Evolutionary conservation across 1,140 invertebrate species (phyloP).

Genomic region (Lucilia sericata): DNA sequence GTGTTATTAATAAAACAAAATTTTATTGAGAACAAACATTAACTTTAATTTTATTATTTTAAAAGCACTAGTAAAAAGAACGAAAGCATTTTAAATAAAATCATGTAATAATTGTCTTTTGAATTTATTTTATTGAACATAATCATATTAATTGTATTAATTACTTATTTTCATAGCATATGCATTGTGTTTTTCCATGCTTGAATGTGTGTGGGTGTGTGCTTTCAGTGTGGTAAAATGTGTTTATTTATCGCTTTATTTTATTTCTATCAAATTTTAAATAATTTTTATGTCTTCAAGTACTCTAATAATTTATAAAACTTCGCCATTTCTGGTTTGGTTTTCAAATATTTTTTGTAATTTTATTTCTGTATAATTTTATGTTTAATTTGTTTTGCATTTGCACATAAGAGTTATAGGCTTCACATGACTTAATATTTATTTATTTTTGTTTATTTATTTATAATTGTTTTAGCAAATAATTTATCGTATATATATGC

Average conservation of each 20-base stretch:
- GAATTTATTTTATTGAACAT: constrained; percentile 45
- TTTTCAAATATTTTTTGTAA: neutral
- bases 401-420: constrained; percentile 34
- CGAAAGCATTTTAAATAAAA: constrained; percentile 2
- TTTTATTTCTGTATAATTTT: constrained; percentile 26
- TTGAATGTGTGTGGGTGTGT: constrained; percentile 4
- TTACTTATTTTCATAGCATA: constrained; percentile 42
- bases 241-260: neutral
- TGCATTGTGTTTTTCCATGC: constrained; percentile 8
- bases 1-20: too few relatives aligned
- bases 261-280: constrained; percentile 13
- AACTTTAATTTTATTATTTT: neutral
- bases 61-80: neutral
- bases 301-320: constrained; percentile 40
- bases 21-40: neutral
- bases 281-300: constrained; percentile 14
- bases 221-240: neutral
- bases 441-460: constrained; percentile 23
- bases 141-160: constrained; percentile 37
- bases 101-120: constrained; percentile 32
- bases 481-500: neutral
- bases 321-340: neutral
- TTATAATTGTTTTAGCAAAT: constrained; percentile 33
- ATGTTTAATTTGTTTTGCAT: constrained; percentile 6
- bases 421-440: constrained; percentile 11